phyloP scores from a whole-genome alignment of 1,140 invertebrate genomes.

The Drosophila tani region DNA sequence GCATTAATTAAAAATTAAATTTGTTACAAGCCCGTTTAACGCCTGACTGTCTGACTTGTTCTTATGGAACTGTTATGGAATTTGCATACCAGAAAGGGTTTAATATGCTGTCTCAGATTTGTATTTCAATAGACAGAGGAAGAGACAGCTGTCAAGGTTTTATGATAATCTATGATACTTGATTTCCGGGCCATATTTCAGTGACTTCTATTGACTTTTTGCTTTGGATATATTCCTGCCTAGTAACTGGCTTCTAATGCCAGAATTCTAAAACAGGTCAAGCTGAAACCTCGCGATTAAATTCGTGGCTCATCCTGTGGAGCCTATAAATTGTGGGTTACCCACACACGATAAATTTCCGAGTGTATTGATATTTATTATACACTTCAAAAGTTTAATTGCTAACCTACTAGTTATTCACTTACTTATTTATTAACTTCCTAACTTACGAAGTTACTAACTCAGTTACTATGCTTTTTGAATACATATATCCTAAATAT shows the following conservation, averaged over 20 bases:
- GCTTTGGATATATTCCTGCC: constrained; percentile 1
- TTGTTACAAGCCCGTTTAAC: constrained; percentile 67
- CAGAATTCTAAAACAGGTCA: constrained; percentile 20
- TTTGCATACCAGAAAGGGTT: constrained; percentile 21
- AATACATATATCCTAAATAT: no score
- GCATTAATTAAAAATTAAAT: constrained; percentile 77
- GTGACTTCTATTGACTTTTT: constrained; percentile 13
- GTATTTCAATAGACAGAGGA: neutral
- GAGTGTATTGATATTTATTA: constrained; percentile 5
- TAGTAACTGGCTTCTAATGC: constrained; percentile 14
- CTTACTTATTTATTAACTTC: no score
- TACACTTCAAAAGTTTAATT: neutral
- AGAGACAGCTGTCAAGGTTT: neutral
- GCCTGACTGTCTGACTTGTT: constrained; percentile 14
- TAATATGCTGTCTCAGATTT: constrained; percentile 33
- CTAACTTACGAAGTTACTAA: no score
- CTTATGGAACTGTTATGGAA: neutral
- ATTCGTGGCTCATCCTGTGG: constrained; percentile 16
- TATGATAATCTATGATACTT: neutral
- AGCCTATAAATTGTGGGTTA: constrained; percentile 25
- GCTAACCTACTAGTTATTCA: no score
- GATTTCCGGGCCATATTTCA: constrained; percentile 17
- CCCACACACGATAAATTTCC: constrained; percentile 1
- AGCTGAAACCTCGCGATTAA: constrained; percentile 35
- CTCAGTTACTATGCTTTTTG: no score